These are phyloP conservation scores for Aeoliscus strigatus DNA, from an alignment of 2,797 vertebrate species.

Conservation along the genomic window DNA sequence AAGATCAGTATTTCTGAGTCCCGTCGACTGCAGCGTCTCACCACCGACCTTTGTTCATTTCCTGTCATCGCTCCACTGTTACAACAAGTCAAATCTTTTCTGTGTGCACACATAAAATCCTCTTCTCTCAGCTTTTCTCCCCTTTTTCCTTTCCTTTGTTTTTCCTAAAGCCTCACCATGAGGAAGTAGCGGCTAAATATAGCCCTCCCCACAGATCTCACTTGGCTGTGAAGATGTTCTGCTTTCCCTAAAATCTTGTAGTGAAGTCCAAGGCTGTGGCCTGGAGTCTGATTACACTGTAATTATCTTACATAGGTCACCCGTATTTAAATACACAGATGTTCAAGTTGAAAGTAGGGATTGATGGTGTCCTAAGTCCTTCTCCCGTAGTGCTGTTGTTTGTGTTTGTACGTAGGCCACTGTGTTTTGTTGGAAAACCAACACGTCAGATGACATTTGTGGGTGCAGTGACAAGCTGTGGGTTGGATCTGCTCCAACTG, in stretches of 20 bases:
- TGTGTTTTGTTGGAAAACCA: too few species aligned
- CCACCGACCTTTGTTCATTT: background rate
- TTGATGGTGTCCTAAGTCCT: background rate
- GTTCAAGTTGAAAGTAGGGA: constrained; percentile 8
- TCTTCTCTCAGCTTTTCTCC: constrained; percentile 21
- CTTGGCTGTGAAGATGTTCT: constrained; percentile 66
- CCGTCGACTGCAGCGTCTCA: background rate
- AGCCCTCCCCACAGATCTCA: constrained; percentile 56
- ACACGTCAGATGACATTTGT: too few species aligned
- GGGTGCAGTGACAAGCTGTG: too few species aligned
- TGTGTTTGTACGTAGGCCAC: too few species aligned
- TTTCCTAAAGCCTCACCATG: constrained; percentile 59
- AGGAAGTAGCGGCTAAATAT: constrained; percentile 70
- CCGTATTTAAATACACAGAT: constrained; percentile 17
- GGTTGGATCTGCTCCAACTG: too few species aligned
- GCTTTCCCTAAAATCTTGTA: constrained; percentile 58
- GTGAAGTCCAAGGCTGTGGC: constrained; percentile 33
- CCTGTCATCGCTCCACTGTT: background rate
- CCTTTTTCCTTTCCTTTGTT: constrained; percentile 42
- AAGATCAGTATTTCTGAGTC: too few species aligned
- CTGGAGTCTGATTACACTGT: constrained; percentile 49
- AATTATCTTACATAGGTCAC: constrained; percentile 47
- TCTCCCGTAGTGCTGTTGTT: too few species aligned
- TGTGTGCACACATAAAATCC: constrained; percentile 26
- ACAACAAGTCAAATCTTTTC: background rate